Conservation (phyloP, 2,113 vertebrate species). For the Barnardius zonarius region DNA sequence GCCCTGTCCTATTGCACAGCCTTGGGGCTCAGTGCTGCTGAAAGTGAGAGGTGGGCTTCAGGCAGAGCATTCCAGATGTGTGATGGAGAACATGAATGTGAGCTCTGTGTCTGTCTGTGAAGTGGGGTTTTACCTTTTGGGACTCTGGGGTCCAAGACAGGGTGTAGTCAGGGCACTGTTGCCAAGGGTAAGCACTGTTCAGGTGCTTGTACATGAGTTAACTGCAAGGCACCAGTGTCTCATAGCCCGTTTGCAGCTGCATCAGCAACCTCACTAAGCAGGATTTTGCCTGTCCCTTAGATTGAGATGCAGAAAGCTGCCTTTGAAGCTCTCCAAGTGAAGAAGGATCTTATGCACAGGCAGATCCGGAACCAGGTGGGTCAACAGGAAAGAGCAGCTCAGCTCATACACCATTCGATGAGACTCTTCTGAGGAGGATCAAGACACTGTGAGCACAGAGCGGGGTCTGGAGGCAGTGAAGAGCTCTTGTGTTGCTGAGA, state of each 20-base stretch:
- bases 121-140: not conserved
- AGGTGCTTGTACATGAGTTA: not conserved
- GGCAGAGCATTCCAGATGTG: not conserved
- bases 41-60: not conserved
- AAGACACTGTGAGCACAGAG: not conserved
- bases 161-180: not conserved
- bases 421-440: not conserved
- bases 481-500: not conserved
- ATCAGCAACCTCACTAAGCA: not conserved
- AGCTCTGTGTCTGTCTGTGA: not conserved
- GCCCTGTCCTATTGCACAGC: not conserved
- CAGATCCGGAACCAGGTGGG: slow-evolving; percentile 92
- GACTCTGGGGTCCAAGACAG: not conserved
- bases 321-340: slow-evolving; percentile 93
- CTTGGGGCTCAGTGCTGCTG: not conserved
- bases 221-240: not conserved
- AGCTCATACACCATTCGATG: not conserved
- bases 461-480: not conserved
- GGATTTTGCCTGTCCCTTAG: slow-evolving; percentile 65
- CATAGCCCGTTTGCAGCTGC: not conserved
- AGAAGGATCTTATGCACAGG: slow-evolving; percentile 88
- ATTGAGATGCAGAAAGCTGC: slow-evolving; percentile 94
- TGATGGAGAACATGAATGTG: not conserved
- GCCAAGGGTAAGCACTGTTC: not conserved
- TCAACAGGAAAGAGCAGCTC: not conserved